These are phyloP conservation scores for Drosophila kurseongensis DNA, from an alignment of 1,140 invertebrate species.

Conservation along the genomic window DNA sequence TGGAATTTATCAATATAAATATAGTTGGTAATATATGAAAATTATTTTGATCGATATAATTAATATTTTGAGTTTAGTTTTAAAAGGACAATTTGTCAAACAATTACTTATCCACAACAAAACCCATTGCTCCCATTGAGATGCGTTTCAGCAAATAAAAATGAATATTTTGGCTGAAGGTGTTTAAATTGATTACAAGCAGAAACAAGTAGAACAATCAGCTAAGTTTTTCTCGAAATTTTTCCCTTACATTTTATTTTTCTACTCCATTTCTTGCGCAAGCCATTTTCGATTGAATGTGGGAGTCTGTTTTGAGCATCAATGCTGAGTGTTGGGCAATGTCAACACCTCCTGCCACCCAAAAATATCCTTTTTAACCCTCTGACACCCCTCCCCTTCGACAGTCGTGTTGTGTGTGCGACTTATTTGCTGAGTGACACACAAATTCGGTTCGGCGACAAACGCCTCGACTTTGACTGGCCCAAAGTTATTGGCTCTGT, in stretches of 20 bases:
- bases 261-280: constrained; percentile 58
- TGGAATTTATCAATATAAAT: not conserved
- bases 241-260: constrained; percentile 59
- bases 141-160: not conserved
- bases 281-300: constrained; percentile 26
- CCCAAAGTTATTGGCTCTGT: constrained; percentile 54
- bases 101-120: no score
- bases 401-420: constrained; percentile 11
- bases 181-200: not conserved
- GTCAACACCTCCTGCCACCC: constrained; percentile 20
- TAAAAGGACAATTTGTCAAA: no score
- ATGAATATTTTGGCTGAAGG: not conserved
- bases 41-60: no score
- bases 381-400: not conserved
- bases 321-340: constrained; percentile 35
- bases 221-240: constrained; percentile 25
- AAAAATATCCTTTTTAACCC: not conserved
- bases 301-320: constrained; percentile 14
- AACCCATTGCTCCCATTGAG: no score
- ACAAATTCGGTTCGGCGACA: constrained; percentile 71
- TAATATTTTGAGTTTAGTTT: no score
- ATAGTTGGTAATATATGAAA: no score
- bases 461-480: constrained; percentile 32
- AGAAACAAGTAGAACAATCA: constrained; percentile 12
- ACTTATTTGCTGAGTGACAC: constrained; percentile 72